Conservation (phyloP, 2,888 invertebrate genomes). For the Tachina lurida region DNA sequence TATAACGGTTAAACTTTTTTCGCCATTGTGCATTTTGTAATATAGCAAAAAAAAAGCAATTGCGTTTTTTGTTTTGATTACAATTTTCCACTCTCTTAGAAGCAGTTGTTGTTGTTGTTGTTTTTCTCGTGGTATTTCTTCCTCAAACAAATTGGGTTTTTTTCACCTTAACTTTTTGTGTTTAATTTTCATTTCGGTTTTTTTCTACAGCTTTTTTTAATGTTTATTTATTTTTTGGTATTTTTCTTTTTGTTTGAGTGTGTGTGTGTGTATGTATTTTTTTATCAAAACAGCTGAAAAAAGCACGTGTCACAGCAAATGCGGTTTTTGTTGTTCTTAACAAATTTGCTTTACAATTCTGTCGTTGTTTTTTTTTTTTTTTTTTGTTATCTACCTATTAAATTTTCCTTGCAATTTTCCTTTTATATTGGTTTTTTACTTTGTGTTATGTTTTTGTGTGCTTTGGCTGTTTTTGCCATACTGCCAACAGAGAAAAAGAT, state of each 20-base stretch:
- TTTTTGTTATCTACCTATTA: no score
- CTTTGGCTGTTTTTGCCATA: neutral
- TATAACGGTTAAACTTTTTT: conserved; percentile 53
- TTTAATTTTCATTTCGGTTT: conserved; percentile 62
- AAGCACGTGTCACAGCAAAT: conserved; percentile 80
- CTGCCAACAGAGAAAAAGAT: neutral
- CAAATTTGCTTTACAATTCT: conserved; percentile 47
- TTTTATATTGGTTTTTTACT: conserved; percentile 32
- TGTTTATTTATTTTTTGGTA: conserved; percentile 58
- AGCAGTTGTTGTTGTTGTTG: conserved; percentile 17
- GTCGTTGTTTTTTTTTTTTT: conserved; percentile 56
- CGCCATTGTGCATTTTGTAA: conserved; percentile 36
- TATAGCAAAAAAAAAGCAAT: conserved; percentile 28
- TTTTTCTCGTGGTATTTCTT: neutral
- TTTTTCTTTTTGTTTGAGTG: conserved; percentile 52
- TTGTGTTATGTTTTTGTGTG: neutral
- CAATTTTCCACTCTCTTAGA: conserved; percentile 64
- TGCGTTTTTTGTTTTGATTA: conserved; percentile 70
- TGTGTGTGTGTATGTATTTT: conserved; percentile 70
- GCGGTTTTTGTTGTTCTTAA: conserved; percentile 72
- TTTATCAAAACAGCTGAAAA: conserved; percentile 81
- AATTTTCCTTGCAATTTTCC: conserved; percentile 35
- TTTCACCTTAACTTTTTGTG: conserved; percentile 30
- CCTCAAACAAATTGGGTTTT: conserved; percentile 23
- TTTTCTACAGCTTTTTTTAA: conserved; percentile 57